A percentile compares a stretch with the other conserved stretches of the same genome.
Evolutionary conservation across 1,140 invertebrate species (phyloP).

Genomic region (Microplitis mediator): DNA sequence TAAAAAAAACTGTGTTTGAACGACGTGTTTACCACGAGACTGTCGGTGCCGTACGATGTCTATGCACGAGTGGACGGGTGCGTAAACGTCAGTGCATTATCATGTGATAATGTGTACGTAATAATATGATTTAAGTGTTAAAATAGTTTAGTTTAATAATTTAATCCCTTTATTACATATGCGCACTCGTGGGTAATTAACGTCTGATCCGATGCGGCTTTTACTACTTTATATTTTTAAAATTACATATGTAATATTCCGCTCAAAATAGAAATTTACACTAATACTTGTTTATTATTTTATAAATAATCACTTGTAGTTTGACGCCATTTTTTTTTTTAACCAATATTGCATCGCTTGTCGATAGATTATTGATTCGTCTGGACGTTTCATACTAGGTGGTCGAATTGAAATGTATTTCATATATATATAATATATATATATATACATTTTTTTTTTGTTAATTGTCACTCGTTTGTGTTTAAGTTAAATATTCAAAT

Average conservation of each 20-base stretch:
- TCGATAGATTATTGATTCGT: slow-evolving; percentile 36
- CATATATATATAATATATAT: too few species aligned
- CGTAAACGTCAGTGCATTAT: slow-evolving; percentile 21
- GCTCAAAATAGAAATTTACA: too few species aligned
- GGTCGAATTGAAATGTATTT: background rate
- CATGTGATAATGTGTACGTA: slow-evolving; percentile 15
- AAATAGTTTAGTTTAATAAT: background rate
- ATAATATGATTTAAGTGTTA: slow-evolving; percentile 1
- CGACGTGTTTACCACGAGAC: slow-evolving; percentile 20
- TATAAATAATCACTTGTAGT: background rate
- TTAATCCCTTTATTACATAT: too few species aligned
- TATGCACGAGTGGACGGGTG: slow-evolving; percentile 27
- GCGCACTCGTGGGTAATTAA: too few species aligned
- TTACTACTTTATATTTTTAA: too few species aligned
- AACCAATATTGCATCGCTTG: slow-evolving; percentile 13
- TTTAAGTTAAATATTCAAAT: too few species aligned
- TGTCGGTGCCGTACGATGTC: slow-evolving; percentile 26
- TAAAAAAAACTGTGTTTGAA: background rate
- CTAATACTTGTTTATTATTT: background rate
- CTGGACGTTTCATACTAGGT: slow-evolving; percentile 14
- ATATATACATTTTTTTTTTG: too few species aligned
- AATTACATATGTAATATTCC: too few species aligned
- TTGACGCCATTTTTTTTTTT: slow-evolving; percentile 24
- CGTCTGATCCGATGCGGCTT: too few species aligned
- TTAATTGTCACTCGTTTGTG: too few species aligned